A percentile compares a stretch with the other conserved stretches of the same genome.
Evolutionary conservation across 2,888 invertebrate species (phyloP).

Genomic region (Orgyia antiqua): DNA sequence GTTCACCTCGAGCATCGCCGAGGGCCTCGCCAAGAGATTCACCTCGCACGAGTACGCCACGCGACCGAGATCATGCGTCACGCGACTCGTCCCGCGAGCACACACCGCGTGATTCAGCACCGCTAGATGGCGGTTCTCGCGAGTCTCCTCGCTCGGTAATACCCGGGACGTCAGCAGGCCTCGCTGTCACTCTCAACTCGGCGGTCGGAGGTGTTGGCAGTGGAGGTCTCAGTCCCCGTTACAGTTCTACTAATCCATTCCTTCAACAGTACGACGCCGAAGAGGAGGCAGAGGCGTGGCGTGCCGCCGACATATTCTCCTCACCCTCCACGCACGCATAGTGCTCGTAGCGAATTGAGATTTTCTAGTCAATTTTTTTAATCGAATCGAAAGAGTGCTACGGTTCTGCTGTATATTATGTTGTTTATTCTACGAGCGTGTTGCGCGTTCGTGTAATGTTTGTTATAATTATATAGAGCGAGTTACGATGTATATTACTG

Average conservation of each 20-base stretch:
- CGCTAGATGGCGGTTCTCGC: constrained; percentile 35
- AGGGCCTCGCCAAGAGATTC: constrained; percentile 54
- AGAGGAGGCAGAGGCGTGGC: constrained; percentile 71
- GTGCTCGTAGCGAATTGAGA: constrained; percentile 71
- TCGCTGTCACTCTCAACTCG: constrained; percentile 79
- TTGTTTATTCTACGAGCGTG: constrained; percentile 62
- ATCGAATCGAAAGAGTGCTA: constrained; percentile 68
- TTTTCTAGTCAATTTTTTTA: constrained; percentile 77
- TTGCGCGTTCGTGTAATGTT: constrained; percentile 61
- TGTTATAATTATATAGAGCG: constrained; percentile 69
- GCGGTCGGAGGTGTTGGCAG: constrained; percentile 28
- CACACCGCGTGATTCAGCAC: constrained; percentile 42
- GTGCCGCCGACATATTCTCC: constrained; percentile 67
- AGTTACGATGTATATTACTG: constrained; percentile 70
- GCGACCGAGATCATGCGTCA: constrained; percentile 43
- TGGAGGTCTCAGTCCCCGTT: constrained; percentile 52
- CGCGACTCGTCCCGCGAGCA: constrained; percentile 54
- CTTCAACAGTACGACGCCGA: constrained; percentile 76
- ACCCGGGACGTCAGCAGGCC: constrained; percentile 79
- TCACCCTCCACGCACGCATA: constrained; percentile 69
- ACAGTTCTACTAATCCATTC: constrained; percentile 79
- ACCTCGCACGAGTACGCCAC: constrained; percentile 54
- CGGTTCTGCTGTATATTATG: constrained; percentile 74
- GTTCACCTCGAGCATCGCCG: constrained; percentile 57
- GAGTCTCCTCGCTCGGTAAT: constrained; percentile 50